These are phyloP conservation scores for Drosophila prosaltans DNA, from an alignment of 1,140 invertebrate genomes.

Conservation along the genomic window DNA sequence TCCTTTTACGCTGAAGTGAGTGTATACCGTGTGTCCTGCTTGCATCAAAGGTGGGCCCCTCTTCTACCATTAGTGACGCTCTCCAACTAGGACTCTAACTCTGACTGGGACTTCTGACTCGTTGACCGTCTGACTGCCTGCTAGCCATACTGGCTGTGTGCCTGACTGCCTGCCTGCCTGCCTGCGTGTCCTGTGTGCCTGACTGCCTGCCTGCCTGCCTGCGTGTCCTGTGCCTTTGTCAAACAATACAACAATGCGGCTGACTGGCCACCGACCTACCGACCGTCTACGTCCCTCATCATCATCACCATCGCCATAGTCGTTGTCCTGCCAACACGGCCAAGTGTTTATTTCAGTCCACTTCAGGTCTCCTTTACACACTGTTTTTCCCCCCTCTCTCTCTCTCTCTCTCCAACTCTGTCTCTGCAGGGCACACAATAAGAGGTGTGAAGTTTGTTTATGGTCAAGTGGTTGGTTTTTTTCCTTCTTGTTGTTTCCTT, in stretches of 20 bases:
- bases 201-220: neutral
- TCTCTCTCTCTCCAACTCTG: neutral
- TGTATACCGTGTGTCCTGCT: conserved; percentile 23
- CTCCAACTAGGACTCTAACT: neutral
- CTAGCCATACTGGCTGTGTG: conserved; percentile 23
- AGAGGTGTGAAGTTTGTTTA: conserved; percentile 80
- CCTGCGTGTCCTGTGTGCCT: conserved; percentile 23
- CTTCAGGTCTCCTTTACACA: conserved; percentile 52
- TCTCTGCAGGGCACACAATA: conserved; percentile 46
- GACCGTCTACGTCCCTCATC: neutral
- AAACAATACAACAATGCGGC: conserved; percentile 57
- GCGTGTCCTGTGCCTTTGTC: conserved; percentile 50
- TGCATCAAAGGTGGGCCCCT: conserved; percentile 30
- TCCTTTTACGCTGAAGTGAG: neutral
- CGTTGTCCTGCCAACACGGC: conserved; percentile 39
- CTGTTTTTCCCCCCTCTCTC: neutral
- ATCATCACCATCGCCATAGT: conserved; percentile 14
- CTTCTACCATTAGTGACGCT: conserved; percentile 51
- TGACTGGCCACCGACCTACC: neutral
- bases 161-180: no score
- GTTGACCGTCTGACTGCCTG: no score
- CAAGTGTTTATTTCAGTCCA: conserved; percentile 79
- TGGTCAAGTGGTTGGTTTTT: conserved; percentile 68
- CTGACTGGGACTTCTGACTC: no score
- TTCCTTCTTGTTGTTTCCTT: conserved; percentile 22